These are phyloP conservation scores for Tuberolachnus salignus DNA, from an alignment of 2,888 invertebrate genomes.

Conservation along the genomic window DNA sequence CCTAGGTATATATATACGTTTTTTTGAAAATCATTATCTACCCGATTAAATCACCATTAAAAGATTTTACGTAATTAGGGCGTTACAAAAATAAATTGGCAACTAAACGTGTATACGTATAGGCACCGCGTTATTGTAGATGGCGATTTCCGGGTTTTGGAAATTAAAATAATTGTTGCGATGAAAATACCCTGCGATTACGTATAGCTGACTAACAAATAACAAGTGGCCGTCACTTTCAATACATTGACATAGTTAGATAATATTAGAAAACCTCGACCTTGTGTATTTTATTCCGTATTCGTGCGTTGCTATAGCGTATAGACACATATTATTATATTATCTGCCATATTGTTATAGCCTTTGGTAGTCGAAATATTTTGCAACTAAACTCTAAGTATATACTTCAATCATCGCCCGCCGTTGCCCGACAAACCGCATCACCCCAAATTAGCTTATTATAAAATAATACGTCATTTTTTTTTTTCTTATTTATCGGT, in stretches of 20 bases:
- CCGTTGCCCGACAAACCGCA: neutral
- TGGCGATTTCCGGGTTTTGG: conserved; percentile 11
- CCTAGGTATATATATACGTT: too few species aligned
- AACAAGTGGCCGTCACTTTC: neutral
- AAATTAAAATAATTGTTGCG: conserved; percentile 9
- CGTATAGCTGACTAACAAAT: neutral
- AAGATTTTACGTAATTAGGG: too few species aligned
- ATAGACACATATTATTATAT: too few species aligned
- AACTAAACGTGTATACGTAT: too few species aligned
- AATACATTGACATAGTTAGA: conserved; percentile 34
- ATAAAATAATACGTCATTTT: too few species aligned
- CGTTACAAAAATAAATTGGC: neutral
- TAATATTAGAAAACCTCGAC: conserved; percentile 52
- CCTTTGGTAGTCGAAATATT: neutral
- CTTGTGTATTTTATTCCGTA: conserved; percentile 5
- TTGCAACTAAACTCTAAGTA: neutral
- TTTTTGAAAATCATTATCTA: too few species aligned
- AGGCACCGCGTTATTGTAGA: neutral
- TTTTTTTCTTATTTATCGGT: conserved; percentile 28
- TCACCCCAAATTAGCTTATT: neutral
- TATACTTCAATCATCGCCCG: neutral
- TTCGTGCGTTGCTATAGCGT: neutral
- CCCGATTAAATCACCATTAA: too few species aligned
- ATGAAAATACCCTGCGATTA: conserved; percentile 9
- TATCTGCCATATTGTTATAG: neutral